Base-by-base conservation (phyloP, 2,113 vertebrate genomes). In the Sinocyclocheilus anophthalmus region DNA sequence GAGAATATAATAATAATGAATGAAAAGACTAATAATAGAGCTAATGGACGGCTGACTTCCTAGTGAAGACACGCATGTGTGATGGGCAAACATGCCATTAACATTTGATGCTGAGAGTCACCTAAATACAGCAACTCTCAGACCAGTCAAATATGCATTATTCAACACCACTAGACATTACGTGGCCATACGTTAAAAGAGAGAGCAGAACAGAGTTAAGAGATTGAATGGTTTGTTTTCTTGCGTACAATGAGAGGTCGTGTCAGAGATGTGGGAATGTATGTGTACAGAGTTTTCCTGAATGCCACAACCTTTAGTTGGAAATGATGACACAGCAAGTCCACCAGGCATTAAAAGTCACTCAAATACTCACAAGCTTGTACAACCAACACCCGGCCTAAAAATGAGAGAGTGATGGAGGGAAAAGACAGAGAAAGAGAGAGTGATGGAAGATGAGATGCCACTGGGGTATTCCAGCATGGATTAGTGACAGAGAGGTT, bases 381-480 rank as follows among this genome's bases (percentile, higher is more conserved):
- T 82, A 26, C 63, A 82, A 82, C 81, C 10, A 6, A 53, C 45
- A 82, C 63, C 63, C 45, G 3, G 16, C 63, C 83, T 89, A 88
- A 91, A 87, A 37, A 70, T 45, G 26, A 50, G 59, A 80, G 12
- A 65, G 22, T 53, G 48, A 30, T 42, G 30, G 57, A 53, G 39
- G 48, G 69, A 76, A 69, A 81, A 76, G 70, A 72, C 50, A 57
- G 57, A 57, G 76, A 26, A 83, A 42, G 18, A 59, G 18, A 59
- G 67, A 67, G 65, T 72, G 76, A 82, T 79, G 85, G 85, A 89
- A 89, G 55, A 87, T 82, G 88, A 89, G 88, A 82, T 42, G 83
- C 57, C 88, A 79, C 73, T 83, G 48, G 88, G 85, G 88, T 85
- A 89, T 89, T 87, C 77, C 42, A 76, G 83, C 73, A 75, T 84